Percentiles rank a stretch among this genome's conserved stretches.
These are phyloP conservation scores for Chaenocephalus aceratus DNA, from an alignment of 2,113 vertebrate species.

Conservation along the genomic window DNA sequence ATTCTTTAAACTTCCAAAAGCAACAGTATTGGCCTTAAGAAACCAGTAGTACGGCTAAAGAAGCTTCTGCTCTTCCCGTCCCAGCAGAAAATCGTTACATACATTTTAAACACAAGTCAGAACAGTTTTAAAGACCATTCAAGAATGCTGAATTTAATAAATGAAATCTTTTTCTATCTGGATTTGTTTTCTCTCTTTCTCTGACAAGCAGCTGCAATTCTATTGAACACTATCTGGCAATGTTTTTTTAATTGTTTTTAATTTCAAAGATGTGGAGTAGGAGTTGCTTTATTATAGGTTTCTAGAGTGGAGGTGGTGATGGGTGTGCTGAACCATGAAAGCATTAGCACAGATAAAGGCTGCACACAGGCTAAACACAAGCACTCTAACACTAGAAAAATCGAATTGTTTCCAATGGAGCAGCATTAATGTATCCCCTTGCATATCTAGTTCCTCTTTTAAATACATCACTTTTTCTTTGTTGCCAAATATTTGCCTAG, in stretches of 20 bases:
- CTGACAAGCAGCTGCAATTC: not conserved
- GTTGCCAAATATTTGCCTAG: not conserved
- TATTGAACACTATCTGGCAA: not conserved
- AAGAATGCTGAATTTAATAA: not conserved
- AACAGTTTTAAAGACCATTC: not conserved
- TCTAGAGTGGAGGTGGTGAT: slow-evolving; percentile 18
- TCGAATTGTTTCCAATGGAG: slow-evolving; percentile 4
- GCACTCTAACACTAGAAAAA: not conserved
- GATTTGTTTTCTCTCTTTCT: not conserved
- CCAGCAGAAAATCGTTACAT: no score
- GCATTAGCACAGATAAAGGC: slow-evolving; percentile 12
- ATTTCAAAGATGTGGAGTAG: not conserved
- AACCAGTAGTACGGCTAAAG: not conserved
- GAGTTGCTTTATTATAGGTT: slow-evolving; percentile 11
- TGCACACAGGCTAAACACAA: slow-evolving; percentile 1
- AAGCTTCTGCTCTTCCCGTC: not conserved
- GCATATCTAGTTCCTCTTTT: not conserved
- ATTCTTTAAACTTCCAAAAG: not conserved
- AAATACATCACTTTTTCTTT: not conserved
- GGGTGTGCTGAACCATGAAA: not conserved
- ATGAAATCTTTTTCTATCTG: not conserved
- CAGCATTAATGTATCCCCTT: slow-evolving; percentile 14
- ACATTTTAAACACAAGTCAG: not conserved
- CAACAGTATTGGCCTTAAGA: not conserved
- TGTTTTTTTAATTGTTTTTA: no score